A percentile compares a stretch with the other conserved stretches of the same genome.
phyloP scores from a whole-genome alignment of 2,113 vertebrate species.

The Oplegnathus fasciatus region DNA sequence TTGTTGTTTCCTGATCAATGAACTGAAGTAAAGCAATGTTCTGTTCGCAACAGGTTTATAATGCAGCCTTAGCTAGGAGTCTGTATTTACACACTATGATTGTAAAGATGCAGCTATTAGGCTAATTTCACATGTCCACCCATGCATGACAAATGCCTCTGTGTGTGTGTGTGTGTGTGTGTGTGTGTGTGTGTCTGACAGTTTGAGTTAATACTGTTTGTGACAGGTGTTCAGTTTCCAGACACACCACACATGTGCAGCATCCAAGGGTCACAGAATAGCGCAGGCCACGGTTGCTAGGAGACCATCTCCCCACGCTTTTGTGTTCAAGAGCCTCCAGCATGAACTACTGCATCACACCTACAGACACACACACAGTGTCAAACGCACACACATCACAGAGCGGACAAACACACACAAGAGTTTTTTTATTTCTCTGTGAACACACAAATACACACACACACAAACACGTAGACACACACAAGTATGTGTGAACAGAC shows the following conservation, averaged over 20 bases:
- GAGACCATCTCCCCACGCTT: constrained; percentile 68
- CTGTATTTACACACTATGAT: not conserved
- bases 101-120: not conserved
- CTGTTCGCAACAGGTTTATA: not conserved
- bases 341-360: constrained; percentile 32
- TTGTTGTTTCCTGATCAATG: not conserved
- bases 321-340: constrained; percentile 48
- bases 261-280: constrained; percentile 66
- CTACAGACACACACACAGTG: not conserved
- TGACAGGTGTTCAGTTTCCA: constrained; percentile 25
- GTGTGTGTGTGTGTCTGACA: not conserved
- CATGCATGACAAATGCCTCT: not conserved
- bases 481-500: not conserved
- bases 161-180: constrained; percentile 21
- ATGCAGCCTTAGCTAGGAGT: not conserved
- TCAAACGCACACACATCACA: not conserved
- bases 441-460: not conserved
- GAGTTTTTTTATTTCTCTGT: not conserved
- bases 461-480: constrained; percentile 9
- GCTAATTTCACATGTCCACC: not conserved
- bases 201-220: not conserved
- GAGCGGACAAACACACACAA: not conserved
- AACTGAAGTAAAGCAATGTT: not conserved
- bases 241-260: constrained; percentile 58
- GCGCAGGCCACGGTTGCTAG: constrained; percentile 72